Evolutionary conservation across 1,140 invertebrate genomes (phyloP).

Genomic region (Zaprionus ghesquierei): DNA sequence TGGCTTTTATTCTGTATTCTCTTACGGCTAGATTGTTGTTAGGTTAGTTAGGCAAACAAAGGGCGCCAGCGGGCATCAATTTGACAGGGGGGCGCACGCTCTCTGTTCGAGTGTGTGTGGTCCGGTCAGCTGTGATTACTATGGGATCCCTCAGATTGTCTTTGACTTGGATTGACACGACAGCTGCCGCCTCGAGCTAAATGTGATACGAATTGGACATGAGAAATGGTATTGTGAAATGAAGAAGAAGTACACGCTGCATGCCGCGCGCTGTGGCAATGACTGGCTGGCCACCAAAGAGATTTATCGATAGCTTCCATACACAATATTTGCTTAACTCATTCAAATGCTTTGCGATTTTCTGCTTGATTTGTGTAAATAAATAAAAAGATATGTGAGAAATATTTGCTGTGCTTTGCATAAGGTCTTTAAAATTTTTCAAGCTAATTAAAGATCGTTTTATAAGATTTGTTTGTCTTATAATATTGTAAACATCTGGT

Average conservation of each 20-base stretch:
- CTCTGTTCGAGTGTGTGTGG: background rate
- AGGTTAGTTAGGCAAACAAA: constrained; percentile 40
- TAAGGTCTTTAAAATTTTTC: background rate
- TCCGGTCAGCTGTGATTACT: constrained; percentile 24
- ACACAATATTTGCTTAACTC: constrained; percentile 14
- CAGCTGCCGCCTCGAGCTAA: constrained; percentile 34
- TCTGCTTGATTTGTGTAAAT: background rate
- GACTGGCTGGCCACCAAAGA: background rate
- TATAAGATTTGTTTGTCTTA: background rate
- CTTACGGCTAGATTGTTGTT: constrained; percentile 20
- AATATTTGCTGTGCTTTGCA: background rate
- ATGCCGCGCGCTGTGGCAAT: background rate
- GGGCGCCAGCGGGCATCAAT: constrained; percentile 27
- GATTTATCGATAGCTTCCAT: constrained; percentile 7
- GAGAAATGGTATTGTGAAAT: constrained; percentile 18
- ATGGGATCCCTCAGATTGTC: background rate
- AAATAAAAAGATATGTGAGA: constrained; percentile 11
- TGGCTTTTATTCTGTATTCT: constrained; percentile 9
- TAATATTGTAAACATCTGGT: background rate
- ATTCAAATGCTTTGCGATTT: background rate
- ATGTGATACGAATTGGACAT: constrained; percentile 20
- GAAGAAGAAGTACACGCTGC: background rate
- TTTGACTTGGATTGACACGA: constrained; percentile 33
- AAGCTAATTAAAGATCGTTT: background rate
- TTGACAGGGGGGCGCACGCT: background rate